Base-by-base conservation (phyloP, 2,888 invertebrate genomes). In the Hoplodrina ambigua region DNA sequence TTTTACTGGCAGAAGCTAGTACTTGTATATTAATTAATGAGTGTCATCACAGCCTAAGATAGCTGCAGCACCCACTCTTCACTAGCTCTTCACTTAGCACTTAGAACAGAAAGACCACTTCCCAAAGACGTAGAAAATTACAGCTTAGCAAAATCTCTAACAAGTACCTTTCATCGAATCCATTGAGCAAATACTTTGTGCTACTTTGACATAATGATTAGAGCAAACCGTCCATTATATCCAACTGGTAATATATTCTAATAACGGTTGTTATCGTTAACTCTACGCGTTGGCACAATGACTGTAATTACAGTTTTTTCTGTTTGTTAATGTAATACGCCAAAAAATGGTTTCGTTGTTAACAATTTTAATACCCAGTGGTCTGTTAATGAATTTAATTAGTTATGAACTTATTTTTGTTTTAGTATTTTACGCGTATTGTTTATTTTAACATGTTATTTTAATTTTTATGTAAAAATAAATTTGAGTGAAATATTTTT, bases 131-230 rank as follows among this genome's bases (percentile, higher is more conserved):
- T 4, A 13, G 33, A 13, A 71, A 62, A 71, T 62, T 17, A 72
- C 33, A 56, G 33, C 50, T 37, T 19, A 49, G 19, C 46, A 20
- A 46, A 60, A 52, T 46, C 13, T 25, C 15, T 20, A 64, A 44
- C 37, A 46, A 15, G 44, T 52, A 41, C 55, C 56, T 54, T 63
- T 70, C 71, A 61, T 78, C 46, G 49, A 33, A 25, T 55, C 60
- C 25, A 57, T 69, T 72, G 69, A 69, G 41, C 58, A 72, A 79
- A 75, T 52, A 69, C 61, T 49, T 37, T 75, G 49, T 49, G 49
- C 54, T 66, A 79, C 70, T 61, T 69, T 69, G 71, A 63, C 71
- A 66, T 79, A 79, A 79, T 68, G 46, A 79, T 75, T 67, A 46
- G 46, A 71, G 60, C 55, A 67, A 71, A 62, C 70, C 63, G 30